Percentiles rank a stretch among this genome's conserved stretches.
Evolutionary conservation across 2,888 invertebrate species (phyloP).

Genomic region (Pollenia griseotomentosa): DNA sequence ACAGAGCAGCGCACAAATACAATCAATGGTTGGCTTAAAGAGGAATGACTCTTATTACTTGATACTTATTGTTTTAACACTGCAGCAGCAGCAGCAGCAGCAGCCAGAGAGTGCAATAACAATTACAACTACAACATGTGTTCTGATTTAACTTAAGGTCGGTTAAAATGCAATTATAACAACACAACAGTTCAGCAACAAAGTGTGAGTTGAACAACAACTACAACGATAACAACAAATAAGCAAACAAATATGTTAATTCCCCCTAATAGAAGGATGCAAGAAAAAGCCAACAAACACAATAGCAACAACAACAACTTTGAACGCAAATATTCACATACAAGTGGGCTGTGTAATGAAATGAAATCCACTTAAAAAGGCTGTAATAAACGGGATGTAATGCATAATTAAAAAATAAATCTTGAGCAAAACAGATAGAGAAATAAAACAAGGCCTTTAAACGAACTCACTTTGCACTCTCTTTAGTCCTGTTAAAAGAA

Average conservation of each 20-base stretch:
- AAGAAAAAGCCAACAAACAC: slow-evolving; percentile 7
- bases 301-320: neutral
- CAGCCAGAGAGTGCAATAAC: neutral
- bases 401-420: slow-evolving; percentile 71
- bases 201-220: slow-evolving; percentile 43
- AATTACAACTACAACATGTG: slow-evolving; percentile 41
- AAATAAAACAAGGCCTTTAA: slow-evolving; percentile 36
- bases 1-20: slow-evolving; percentile 18
- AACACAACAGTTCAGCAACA: slow-evolving; percentile 38
- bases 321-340: neutral
- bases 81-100: neutral
- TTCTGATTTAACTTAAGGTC: slow-evolving; percentile 68
- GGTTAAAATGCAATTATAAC: slow-evolving; percentile 69
- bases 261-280: slow-evolving; percentile 39
- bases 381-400: slow-evolving; percentile 59
- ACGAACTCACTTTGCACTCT: neutral
- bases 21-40: slow-evolving; percentile 53
- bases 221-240: slow-evolving; percentile 4
- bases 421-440: slow-evolving; percentile 33
- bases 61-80: neutral
- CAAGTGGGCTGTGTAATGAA: slow-evolving; percentile 22
- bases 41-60: slow-evolving; percentile 56
- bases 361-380: slow-evolving; percentile 64
- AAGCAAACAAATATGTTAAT: slow-evolving; percentile 40
- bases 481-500: neutral